Conservation (phyloP, 1,140 invertebrate genomes). For the Drosophila mojavensis region DNA sequence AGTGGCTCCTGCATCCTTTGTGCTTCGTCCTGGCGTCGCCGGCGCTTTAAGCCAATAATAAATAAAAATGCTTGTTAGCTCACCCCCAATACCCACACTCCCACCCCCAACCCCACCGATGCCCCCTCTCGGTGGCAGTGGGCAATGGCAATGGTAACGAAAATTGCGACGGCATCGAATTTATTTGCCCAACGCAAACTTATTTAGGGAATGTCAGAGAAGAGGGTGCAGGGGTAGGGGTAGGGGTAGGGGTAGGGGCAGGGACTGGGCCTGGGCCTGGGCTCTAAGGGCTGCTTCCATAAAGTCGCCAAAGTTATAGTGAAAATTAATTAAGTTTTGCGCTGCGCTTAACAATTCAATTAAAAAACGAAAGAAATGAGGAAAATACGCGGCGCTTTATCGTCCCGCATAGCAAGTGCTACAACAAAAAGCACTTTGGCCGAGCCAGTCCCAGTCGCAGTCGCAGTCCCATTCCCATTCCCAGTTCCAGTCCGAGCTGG, state of each 20-base stretch:
- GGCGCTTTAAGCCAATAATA: conserved; percentile 78
- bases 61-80: conserved; percentile 78
- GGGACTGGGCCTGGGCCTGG: not conserved
- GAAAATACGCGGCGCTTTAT: conserved; percentile 55
- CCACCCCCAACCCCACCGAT: conserved; percentile 16
- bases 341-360: conserved; percentile 82
- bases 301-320: conserved; percentile 79
- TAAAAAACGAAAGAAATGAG: conserved; percentile 45
- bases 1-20: conserved; percentile 65
- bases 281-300: conserved; percentile 37
- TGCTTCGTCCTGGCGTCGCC: conserved; percentile 24
- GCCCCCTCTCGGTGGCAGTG: conserved; percentile 23
- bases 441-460: conserved; percentile 1
- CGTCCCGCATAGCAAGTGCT: conserved; percentile 44
- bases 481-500: not conserved
- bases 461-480: conserved; percentile 1
- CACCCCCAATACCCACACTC: conserved; percentile 1
- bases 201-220: conserved; percentile 40
- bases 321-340: conserved; percentile 82
- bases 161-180: conserved; percentile 72
- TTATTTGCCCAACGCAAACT: conserved; percentile 69
- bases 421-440: conserved; percentile 80
- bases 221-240: not conserved
- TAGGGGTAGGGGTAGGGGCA: not conserved
- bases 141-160: conserved; percentile 29